These are phyloP conservation scores for Caenorhabditis becei DNA, from an alignment of 2,888 invertebrate genomes.

Conservation along the genomic window DNA sequence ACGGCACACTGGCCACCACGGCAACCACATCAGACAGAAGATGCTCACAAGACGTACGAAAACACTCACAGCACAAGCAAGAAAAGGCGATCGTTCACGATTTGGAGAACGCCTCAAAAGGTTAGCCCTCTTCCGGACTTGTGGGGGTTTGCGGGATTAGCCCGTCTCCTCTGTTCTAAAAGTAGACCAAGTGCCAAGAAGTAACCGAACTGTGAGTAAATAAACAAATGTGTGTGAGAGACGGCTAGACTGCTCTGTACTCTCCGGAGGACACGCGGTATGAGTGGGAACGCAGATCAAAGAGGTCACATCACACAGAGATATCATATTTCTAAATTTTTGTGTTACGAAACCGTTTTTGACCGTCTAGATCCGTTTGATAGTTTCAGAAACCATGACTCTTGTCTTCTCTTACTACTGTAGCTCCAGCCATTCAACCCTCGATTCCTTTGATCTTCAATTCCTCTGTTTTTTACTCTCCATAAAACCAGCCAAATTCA, in stretches of 20 bases:
- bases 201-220: neutral
- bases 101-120: constrained; percentile 66
- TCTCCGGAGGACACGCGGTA: neutral
- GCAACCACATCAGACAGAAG: constrained; percentile 27
- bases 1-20: constrained; percentile 13
- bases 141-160: neutral
- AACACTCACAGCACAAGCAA: constrained; percentile 62
- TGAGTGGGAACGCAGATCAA: constrained; percentile 11
- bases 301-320: constrained; percentile 10
- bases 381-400: too few relatives aligned
- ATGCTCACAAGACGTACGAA: constrained; percentile 51
- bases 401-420: neutral
- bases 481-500: constrained; percentile 2
- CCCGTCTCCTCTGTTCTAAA: neutral
- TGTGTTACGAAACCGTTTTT: neutral
- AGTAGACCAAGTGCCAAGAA: neutral
- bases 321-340: constrained; percentile 1
- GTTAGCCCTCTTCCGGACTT: constrained; percentile 16
- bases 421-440: neutral
- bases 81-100: constrained; percentile 66
- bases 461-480: neutral
- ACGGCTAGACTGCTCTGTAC: constrained; percentile 1
- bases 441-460: neutral
- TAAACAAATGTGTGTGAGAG: constrained; percentile 9
- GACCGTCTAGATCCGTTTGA: too few relatives aligned